phyloP scores from a whole-genome alignment of 1,140 invertebrate species.

The Mylabris phalerata region DNA sequence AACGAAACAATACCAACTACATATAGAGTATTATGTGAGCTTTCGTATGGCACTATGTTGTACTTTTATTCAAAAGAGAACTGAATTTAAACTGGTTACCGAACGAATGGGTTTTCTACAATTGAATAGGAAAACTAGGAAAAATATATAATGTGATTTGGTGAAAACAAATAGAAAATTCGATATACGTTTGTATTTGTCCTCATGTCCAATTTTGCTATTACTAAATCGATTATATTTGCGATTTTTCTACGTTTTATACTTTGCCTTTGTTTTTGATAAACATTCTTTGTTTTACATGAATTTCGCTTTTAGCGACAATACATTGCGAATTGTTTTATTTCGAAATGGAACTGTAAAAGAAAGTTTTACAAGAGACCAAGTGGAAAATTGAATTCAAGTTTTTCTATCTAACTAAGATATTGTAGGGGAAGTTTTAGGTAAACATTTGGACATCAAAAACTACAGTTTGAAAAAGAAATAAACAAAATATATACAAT shows the following conservation, averaged over 20 bases:
- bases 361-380: slow-evolving; percentile 31
- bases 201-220: background rate
- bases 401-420: slow-evolving; percentile 25
- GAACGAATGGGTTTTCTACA: background rate
- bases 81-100: background rate
- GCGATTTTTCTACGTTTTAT: background rate
- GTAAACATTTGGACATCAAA: too few relatives aligned
- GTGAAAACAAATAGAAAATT: background rate
- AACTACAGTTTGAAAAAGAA: too few relatives aligned
- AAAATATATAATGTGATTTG: background rate
- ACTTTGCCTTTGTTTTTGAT: background rate
- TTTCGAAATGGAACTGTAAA: slow-evolving; percentile 29
- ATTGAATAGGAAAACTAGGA: too few relatives aligned
- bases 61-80: background rate
- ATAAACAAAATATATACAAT: too few relatives aligned
- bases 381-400: slow-evolving; percentile 35
- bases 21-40: background rate
- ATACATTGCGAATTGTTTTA: slow-evolving; percentile 32
- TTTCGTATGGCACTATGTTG: background rate
- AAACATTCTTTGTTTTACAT: background rate
- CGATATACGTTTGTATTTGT: background rate
- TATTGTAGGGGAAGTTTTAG: too few relatives aligned
- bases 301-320: slow-evolving; percentile 17
- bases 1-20: background rate
- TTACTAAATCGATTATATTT: background rate